Conservation (phyloP, 2,888 invertebrate genomes). For the Cheilosia urbana region DNA sequence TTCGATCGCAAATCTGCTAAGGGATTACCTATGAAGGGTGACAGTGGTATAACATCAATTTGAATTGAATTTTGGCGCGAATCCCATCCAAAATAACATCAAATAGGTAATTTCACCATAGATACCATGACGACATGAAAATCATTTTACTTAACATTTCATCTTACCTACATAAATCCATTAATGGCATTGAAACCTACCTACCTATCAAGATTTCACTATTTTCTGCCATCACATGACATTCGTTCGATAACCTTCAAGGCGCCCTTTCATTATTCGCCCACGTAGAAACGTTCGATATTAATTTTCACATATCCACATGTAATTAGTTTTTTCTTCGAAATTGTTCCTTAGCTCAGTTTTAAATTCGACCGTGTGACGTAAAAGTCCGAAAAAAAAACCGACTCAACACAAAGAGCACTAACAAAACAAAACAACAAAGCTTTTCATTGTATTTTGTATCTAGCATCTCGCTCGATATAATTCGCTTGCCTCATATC, state of each 20-base stretch:
- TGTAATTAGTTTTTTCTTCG: slow-evolving; percentile 58
- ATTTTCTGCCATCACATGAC: slow-evolving; percentile 22
- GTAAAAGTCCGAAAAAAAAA: slow-evolving; percentile 45
- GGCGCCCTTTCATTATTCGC: slow-evolving; percentile 33
- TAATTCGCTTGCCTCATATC: not conserved
- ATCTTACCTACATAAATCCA: not conserved
- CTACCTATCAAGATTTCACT: no score
- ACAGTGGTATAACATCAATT: no score
- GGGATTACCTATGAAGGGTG: no score
- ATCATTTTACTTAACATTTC: not conserved
- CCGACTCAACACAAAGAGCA: slow-evolving; percentile 46
- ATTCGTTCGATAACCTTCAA: slow-evolving; percentile 49
- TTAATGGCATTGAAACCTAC: not conserved
- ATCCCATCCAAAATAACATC: no score
- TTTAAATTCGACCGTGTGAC: slow-evolving; percentile 56
- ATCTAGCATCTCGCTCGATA: slow-evolving; percentile 3
- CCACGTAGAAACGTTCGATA: slow-evolving; percentile 34
- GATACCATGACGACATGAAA: not conserved
- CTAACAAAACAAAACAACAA: slow-evolving; percentile 27
- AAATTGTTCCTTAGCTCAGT: slow-evolving; percentile 20
- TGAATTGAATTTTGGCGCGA: no score
- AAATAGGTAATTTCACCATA: no score
- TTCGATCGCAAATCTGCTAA: no score
- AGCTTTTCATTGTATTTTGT: slow-evolving; percentile 38
- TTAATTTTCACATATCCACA: slow-evolving; percentile 51